phyloP scores from a whole-genome alignment of 64 coral and sea anemone genomes.

The Hydrozoanthus tunicans region DNA sequence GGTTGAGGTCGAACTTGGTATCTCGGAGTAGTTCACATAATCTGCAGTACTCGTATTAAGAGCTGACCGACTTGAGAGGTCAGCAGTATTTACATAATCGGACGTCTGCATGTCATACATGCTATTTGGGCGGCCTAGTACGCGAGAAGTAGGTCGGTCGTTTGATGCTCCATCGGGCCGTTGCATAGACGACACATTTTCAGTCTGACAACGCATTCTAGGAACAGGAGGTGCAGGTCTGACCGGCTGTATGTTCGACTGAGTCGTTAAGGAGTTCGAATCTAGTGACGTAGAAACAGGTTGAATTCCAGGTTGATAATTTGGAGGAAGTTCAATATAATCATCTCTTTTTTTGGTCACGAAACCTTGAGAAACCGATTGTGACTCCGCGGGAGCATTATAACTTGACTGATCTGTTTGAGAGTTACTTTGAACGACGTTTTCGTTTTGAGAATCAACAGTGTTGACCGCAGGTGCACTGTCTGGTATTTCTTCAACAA shows the following conservation, averaged over 20 bases:
- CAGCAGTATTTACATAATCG: constrained; percentile 66
- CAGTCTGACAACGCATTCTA: constrained; percentile 68
- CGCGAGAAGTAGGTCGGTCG: constrained; percentile 30
- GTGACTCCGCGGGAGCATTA: neutral
- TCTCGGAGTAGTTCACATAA: constrained; percentile 48
- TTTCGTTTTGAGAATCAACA: constrained; percentile 3
- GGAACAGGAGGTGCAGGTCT: constrained; percentile 83
- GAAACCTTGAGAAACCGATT: neutral
- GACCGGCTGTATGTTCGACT: constrained; percentile 59
- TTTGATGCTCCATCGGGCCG: constrained; percentile 47
- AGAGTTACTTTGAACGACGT: neutral
- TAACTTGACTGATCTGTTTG: neutral
- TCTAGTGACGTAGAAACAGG: constrained; percentile 1
- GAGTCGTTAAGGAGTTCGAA: neutral
- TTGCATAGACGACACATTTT: constrained; percentile 67
- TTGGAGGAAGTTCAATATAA: constrained; percentile 66
- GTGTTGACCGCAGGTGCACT: constrained; percentile 12
- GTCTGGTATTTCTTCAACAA: constrained; percentile 85
- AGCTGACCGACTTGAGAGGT: constrained; percentile 41
- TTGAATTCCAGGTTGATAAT: constrained; percentile 29
- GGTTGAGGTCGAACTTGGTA: constrained; percentile 6
- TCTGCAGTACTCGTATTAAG: constrained; percentile 9
- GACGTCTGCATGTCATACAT: constrained; percentile 68
- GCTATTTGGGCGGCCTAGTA: constrained; percentile 50
- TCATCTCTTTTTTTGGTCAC: constrained; percentile 3